Conservation (phyloP, 2,797 vertebrate species). For the Cryptoblepharus egeriae region DNA sequence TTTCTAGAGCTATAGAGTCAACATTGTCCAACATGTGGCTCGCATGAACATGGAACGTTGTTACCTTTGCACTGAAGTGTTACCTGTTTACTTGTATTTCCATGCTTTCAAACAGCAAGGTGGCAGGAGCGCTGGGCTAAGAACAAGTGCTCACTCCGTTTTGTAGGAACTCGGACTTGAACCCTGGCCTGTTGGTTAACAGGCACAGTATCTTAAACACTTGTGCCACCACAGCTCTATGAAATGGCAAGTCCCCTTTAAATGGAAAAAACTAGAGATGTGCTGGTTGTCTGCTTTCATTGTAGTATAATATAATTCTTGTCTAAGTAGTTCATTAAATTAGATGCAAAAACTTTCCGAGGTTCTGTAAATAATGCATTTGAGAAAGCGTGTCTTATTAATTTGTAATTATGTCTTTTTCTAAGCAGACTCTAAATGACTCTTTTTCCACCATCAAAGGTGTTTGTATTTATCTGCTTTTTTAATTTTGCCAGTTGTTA, state of each 20-base stretch:
- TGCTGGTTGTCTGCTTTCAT: conserved; percentile 34
- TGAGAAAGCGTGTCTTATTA: conserved; percentile 73
- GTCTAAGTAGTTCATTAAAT: conserved; percentile 69
- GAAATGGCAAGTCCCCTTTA: background rate
- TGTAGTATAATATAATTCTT: conserved; percentile 55
- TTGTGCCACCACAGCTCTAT: too few species aligned
- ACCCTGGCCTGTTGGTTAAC: too few species aligned
- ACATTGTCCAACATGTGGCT: too few species aligned
- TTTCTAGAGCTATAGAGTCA: too few species aligned
- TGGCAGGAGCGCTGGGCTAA: too few species aligned
- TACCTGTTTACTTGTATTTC: too few species aligned
- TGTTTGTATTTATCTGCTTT: conserved; percentile 32
- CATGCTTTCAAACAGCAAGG: too few species aligned
- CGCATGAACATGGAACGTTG: too few species aligned
- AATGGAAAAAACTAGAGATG: background rate
- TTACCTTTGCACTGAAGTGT: too few species aligned
- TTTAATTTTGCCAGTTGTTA: conserved; percentile 55
- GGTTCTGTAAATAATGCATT: conserved; percentile 73
- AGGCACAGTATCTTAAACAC: too few species aligned
- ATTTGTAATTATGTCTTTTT: conserved; percentile 72
- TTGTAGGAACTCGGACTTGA: too few species aligned
- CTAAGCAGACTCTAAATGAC: conserved; percentile 49
- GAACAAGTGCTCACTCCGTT: too few species aligned
- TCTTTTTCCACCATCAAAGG: conserved; percentile 48
- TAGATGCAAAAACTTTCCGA: conserved; percentile 66